Base-by-base conservation (phyloP, 2,888 invertebrate genomes). In the Tachina lurida region DNA sequence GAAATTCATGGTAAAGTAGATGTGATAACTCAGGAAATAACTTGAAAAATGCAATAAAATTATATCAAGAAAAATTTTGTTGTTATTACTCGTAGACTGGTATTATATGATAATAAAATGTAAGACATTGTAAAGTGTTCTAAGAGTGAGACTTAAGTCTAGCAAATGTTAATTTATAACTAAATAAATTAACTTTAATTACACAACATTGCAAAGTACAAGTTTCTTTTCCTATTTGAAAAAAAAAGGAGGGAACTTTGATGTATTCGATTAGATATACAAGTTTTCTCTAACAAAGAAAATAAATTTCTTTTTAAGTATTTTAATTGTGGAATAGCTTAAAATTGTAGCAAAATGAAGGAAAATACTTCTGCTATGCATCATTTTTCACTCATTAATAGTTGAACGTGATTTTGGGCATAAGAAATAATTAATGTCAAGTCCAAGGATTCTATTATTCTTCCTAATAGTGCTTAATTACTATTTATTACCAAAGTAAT, bases 41-140 rank as follows among this genome's bases (percentile, higher is more conserved):
- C 67, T 62, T 81, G 19, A 22, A 81, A 67, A 74, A 63, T 52
- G 52, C 60, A 68, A 68, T 54, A 68, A 62, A 67, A 68, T 54
- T 68, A n/a, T 22, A 54, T 0, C n/a, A 41, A 43, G 17, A 15
- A 75, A 43, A 49, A 68, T 60, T 43, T 78, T 9, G 43, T 43
- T 52, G 1, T 31, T 31, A 3, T 2, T 31, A 31, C 31, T 31
- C 4, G 31, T 31, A 31, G 19, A 62, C 62, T 63, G 17, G 17
- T 63, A 62, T 70, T 63, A 62, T 63, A 54, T 43, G 45, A 63
- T 70, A 70, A 63, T 39, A 52, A 43, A 17, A 62, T 45, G 45
- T 54, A 60, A 60, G 52, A 31, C 52, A 31, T 3, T 58, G 58
- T 47, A 76, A 47, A 76, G 47, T 78, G 45, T 22, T 43, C 41